phyloP scores from a whole-genome alignment of 2,888 invertebrate genomes.

The Hesperia comma region DNA sequence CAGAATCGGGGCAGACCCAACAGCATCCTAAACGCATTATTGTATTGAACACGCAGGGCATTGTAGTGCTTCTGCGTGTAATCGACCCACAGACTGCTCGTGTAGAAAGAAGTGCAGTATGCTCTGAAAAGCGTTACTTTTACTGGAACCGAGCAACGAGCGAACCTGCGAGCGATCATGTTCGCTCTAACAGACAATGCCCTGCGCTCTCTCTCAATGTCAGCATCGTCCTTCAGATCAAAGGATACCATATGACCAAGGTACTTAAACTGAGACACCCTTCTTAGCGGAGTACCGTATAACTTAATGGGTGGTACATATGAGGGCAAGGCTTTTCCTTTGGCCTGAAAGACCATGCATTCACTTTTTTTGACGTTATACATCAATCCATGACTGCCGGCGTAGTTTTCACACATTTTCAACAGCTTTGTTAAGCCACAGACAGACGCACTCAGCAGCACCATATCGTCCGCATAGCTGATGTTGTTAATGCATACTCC shows the following conservation, averaged over 20 bases:
- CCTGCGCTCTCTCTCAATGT: conserved; percentile 22
- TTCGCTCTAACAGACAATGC: conserved; percentile 15
- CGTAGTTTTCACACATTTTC: neutral
- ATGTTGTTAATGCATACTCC: neutral
- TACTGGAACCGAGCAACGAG: neutral
- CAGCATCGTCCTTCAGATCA: neutral
- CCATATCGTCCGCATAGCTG: conserved; percentile 4
- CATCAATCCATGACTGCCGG: neutral
- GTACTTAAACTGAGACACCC: neutral
- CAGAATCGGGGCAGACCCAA: no score
- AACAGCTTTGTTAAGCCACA: neutral
- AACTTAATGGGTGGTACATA: neutral
- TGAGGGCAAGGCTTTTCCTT: neutral
- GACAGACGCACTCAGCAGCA: neutral
- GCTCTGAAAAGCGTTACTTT: no score
- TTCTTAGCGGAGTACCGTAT: neutral
- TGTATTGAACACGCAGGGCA: no score
- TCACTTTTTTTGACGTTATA: neutral
- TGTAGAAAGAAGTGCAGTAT: no score
- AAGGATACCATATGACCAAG: neutral
- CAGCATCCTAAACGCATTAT: no score
- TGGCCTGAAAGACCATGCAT: neutral
- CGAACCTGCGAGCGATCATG: conserved; percentile 16
- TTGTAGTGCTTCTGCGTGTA: no score
- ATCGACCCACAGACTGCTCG: no score